These are phyloP conservation scores for Chlorops oryzae DNA, from an alignment of 1,140 invertebrate species.

Conservation along the genomic window DNA sequence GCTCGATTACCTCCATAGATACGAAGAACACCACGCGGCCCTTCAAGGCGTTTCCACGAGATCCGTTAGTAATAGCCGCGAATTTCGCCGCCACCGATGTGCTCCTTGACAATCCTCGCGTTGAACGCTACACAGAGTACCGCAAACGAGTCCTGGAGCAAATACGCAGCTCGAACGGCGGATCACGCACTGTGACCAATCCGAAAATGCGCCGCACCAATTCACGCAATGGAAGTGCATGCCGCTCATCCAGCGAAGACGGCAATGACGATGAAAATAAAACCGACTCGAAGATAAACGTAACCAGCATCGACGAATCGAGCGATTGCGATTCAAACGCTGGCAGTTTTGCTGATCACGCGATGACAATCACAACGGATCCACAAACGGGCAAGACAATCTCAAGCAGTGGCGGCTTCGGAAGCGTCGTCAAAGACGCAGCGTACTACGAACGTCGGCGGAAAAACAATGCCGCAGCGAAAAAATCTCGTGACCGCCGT, in stretches of 20 bases:
- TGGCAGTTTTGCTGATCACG: conserved; percentile 32
- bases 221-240: conserved; percentile 35
- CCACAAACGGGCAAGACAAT: background rate
- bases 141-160: conserved; percentile 59
- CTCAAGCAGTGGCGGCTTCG: conserved; percentile 2
- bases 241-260: too few relatives aligned
- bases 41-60: conserved; percentile 68
- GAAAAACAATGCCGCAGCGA: conserved; percentile 95
- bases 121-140: conserved; percentile 61
- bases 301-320: conserved; percentile 31
- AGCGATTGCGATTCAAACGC: conserved; percentile 42
- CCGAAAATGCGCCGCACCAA: conserved; percentile 58
- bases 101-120: conserved; percentile 51
- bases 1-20: conserved; percentile 4
- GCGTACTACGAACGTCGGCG: conserved; percentile 80
- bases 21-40: conserved; percentile 51
- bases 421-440: conserved; percentile 60
- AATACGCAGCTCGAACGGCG: conserved; percentile 57
- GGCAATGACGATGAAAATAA: background rate
- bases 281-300: conserved; percentile 40
- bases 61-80: conserved; percentile 56
- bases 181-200: conserved; percentile 53
- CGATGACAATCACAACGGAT: background rate
- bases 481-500: conserved; percentile 83
- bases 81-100: conserved; percentile 48